Evolutionary conservation across 2,113 vertebrate species (phyloP).

Genomic region (Heterotis niloticus): DNA sequence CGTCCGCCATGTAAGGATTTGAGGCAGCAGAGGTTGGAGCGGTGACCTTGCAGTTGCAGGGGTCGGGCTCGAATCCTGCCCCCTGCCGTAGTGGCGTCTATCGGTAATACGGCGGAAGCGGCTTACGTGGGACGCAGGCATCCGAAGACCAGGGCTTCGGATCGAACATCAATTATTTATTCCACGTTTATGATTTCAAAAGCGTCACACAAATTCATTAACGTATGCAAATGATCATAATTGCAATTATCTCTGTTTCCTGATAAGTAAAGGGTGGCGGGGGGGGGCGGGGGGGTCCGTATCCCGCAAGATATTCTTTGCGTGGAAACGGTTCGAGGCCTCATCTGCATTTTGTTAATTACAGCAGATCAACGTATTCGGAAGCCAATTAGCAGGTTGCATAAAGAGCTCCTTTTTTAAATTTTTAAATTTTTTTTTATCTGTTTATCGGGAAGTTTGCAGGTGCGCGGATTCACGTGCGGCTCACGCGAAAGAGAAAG

Average conservation of each 20-base stretch:
- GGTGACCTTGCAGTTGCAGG: too few relatives aligned
- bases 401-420: slow-evolving; percentile 38
- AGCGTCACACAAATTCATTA: slow-evolving; percentile 56
- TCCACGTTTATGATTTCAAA: slow-evolving; percentile 45
- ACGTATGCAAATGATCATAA: slow-evolving; percentile 60
- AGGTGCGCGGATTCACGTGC: slow-evolving; percentile 31
- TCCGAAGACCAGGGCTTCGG: too few relatives aligned
- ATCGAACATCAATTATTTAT: slow-evolving; percentile 48
- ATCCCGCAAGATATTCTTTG: slow-evolving; percentile 45
- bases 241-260: slow-evolving; percentile 62
- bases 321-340: slow-evolving; percentile 53
- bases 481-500: slow-evolving; percentile 23
- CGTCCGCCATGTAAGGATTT: too few relatives aligned
- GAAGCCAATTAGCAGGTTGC: slow-evolving; percentile 57
- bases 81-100: too few relatives aligned
- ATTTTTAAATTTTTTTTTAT: slow-evolving; percentile 38
- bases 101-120: too few relatives aligned
- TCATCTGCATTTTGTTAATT: slow-evolving; percentile 60
- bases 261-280: slow-evolving; percentile 45
- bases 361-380: slow-evolving; percentile 47
- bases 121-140: too few relatives aligned
- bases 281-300: not conserved
- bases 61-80: too few relatives aligned
- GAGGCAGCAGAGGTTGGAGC: too few relatives aligned
- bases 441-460: slow-evolving; percentile 44